Conservation (phyloP, 2,113 vertebrate genomes). For the Camelus bactrianus region DNA sequence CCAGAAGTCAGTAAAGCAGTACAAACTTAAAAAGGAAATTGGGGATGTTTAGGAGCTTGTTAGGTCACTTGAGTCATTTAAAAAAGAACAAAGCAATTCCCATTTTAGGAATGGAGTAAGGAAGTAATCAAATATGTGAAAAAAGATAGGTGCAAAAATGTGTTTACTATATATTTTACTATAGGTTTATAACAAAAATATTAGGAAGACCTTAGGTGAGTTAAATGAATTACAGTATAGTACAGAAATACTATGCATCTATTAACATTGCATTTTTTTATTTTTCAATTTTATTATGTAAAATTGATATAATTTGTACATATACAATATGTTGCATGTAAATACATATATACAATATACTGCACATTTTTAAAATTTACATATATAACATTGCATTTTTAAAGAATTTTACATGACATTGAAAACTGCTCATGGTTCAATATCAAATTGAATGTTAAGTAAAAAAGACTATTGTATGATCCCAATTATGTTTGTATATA, state of each 20-base stretch:
- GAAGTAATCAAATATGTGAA: constrained; percentile 36
- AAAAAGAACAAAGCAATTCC: constrained; percentile 45
- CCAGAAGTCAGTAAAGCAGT: background rate
- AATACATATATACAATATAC: too few relatives aligned
- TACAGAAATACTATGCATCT: constrained; percentile 8
- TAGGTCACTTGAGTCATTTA: background rate
- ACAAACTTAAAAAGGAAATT: constrained; percentile 29
- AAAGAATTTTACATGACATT: constrained; percentile 57
- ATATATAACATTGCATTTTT: background rate
- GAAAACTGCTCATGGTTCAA: constrained; percentile 47
- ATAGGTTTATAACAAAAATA: constrained; percentile 17
- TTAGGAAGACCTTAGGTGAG: constrained; percentile 32
- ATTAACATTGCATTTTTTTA: background rate
- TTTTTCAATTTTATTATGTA: too few relatives aligned
- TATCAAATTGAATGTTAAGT: background rate
- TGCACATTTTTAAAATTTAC: too few relatives aligned
- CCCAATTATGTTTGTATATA: background rate
- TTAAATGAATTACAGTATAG: constrained; percentile 16
- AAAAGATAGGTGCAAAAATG: constrained; percentile 48
- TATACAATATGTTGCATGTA: too few relatives aligned
- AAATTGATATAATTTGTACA: too few relatives aligned
- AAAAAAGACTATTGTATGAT: background rate
- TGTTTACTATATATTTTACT: constrained; percentile 17
- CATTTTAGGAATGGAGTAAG: background rate
- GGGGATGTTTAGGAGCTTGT: background rate